These are phyloP conservation scores for Chironomus tepperi DNA, from an alignment of 1,140 invertebrate species.

Conservation along the genomic window DNA sequence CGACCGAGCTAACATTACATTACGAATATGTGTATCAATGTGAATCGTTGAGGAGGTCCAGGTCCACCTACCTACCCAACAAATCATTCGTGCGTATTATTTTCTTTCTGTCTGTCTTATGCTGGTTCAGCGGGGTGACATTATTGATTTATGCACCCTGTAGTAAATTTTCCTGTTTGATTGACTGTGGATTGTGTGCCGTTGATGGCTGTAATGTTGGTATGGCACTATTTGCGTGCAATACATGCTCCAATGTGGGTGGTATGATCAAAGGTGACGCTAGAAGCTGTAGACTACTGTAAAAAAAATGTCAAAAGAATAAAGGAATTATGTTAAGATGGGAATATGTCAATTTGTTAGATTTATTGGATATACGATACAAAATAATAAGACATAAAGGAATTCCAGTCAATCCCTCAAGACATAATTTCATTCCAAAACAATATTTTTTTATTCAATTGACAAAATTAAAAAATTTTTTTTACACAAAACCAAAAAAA, in stretches of 20 bases:
- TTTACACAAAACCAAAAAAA: background rate
- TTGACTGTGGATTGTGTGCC: background rate
- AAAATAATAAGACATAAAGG: too few relatives aligned
- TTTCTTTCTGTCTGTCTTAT: too few relatives aligned
- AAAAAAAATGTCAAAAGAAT: background rate
- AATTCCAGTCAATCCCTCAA: too few relatives aligned
- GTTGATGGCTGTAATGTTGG: background rate
- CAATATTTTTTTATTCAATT: too few relatives aligned
- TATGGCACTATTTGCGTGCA: background rate
- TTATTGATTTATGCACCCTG: conserved; percentile 9
- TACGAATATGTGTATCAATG: background rate
- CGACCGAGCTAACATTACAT: too few relatives aligned
- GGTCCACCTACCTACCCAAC: too few relatives aligned
- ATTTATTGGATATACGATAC: too few relatives aligned
- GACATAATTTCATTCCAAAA: too few relatives aligned
- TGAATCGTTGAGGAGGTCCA: background rate
- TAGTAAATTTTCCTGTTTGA: conserved; percentile 4
- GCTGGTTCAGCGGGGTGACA: background rate
- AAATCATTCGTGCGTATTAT: too few relatives aligned
- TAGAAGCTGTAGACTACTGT: conserved; percentile 10
- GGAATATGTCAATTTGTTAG: too few relatives aligned
- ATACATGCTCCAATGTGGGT: conserved; percentile 12
- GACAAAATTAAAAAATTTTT: background rate
- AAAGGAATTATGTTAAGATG: background rate
- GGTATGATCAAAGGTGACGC: conserved; percentile 7